A percentile compares a stretch with the other conserved stretches of the same genome.
Conservation (phyloP, 2,797 vertebrate species). For the Erpetoichthys calabaricus region DNA sequence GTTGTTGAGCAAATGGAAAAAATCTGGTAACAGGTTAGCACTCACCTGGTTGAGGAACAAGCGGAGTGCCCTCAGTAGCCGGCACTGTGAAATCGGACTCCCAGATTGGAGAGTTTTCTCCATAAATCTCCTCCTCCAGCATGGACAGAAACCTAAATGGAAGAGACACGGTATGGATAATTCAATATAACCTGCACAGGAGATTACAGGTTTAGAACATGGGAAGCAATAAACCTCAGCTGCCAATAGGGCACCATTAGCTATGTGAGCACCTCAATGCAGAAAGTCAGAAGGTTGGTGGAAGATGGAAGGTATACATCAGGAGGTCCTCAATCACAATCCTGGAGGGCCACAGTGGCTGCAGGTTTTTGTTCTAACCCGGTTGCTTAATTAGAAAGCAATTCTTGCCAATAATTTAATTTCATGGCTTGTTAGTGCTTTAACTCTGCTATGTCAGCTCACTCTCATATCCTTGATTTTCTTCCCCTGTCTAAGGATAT, state of each 20-base stretch:
- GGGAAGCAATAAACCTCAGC: not conserved
- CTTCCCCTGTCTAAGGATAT: too few species aligned
- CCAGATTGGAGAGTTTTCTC: constrained; percentile 93
- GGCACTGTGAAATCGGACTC: constrained; percentile 91
- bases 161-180: not conserved
- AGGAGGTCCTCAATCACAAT: not conserved
- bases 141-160: constrained; percentile 82
- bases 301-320: not conserved
- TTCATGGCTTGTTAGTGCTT: too few species aligned
- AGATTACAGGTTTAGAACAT: not conserved
- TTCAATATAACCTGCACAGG: too few species aligned
- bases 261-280: too few species aligned
- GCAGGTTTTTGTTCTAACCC: too few species aligned
- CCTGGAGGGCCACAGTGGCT: too few species aligned
- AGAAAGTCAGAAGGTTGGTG: not conserved
- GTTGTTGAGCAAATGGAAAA: too few species aligned
- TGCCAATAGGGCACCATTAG: not conserved
- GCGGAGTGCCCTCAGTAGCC: constrained; percentile 65
- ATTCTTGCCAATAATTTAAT: too few species aligned
- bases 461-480: too few species aligned
- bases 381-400: too few species aligned
- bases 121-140: constrained; percentile 96
- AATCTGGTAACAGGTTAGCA: too few species aligned
- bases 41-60: constrained; percentile 76
- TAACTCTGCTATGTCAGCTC: too few species aligned